phyloP scores from a whole-genome alignment of 1,140 invertebrate genomes.

The Heliothis subflexa region DNA sequence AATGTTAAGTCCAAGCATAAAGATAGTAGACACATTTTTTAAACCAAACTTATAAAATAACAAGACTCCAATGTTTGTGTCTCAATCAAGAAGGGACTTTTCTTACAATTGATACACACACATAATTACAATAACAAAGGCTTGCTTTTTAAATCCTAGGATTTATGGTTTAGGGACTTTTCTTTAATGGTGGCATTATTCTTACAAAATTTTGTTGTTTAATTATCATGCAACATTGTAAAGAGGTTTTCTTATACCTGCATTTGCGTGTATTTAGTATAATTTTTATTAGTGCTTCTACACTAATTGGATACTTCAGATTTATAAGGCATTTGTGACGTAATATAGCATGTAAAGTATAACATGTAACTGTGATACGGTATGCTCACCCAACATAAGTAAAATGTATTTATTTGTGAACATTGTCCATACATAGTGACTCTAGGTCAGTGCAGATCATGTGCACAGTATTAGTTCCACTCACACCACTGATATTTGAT shows the following conservation, averaged over 20 bases:
- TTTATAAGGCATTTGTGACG: conserved; percentile 1
- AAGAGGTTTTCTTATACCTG: background rate
- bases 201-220: no score
- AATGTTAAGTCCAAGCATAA: background rate
- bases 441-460: conserved; percentile 6
- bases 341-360: conserved; percentile 8
- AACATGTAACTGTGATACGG: conserved; percentile 1
- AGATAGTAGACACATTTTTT: no score
- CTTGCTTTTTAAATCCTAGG: no score
- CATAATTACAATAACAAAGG: no score
- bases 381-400: conserved; percentile 19
- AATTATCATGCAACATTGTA: background rate
- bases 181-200: no score
- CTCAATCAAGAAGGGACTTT: no score
- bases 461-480: conserved; percentile 19
- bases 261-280: background rate
- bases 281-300: background rate
- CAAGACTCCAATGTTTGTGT: no score
- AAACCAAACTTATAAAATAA: no score
- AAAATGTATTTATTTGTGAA: conserved; percentile 28
- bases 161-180: no score
- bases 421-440: conserved; percentile 13
- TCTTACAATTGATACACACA: no score
- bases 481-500: conserved; percentile 40
- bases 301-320: conserved; percentile 1